phyloP scores from a whole-genome alignment of 2,797 vertebrate genomes.

The Dendrocincla fuliginosa region DNA sequence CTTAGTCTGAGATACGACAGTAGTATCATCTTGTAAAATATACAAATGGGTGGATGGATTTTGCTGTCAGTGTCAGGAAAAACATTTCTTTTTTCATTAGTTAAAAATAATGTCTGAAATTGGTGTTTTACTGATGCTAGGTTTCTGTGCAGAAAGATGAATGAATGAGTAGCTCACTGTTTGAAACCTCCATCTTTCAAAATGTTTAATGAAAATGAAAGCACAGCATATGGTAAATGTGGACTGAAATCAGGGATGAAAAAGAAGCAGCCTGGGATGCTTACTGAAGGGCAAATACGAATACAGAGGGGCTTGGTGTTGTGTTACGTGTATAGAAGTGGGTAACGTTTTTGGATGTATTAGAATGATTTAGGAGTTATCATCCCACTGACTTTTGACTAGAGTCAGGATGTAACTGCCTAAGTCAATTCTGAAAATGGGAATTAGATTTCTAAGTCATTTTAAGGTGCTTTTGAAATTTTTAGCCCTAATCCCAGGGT shows the following conservation, averaged over 20 bases:
- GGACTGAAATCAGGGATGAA: slow-evolving; percentile 28
- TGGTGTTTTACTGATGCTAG: slow-evolving; percentile 36
- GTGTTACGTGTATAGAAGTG: not conserved
- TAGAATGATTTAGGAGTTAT: slow-evolving; percentile 52
- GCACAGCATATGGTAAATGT: slow-evolving; percentile 37
- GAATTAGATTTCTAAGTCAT: slow-evolving; percentile 59
- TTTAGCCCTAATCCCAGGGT: slow-evolving; percentile 48
- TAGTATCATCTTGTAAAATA: not conserved
- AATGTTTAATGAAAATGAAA: slow-evolving; percentile 59
- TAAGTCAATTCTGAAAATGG: slow-evolving; percentile 59
- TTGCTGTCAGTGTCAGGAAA: slow-evolving; percentile 8
- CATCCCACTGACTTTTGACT: slow-evolving; percentile 53
- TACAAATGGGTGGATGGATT: slow-evolving; percentile 1
- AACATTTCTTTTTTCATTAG: slow-evolving; percentile 42
- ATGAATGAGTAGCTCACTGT: slow-evolving; percentile 27
- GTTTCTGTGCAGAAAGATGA: slow-evolving; percentile 39
- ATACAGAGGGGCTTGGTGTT: not conserved
- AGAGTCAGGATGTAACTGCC: slow-evolving; percentile 31
- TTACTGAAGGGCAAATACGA: not conserved
- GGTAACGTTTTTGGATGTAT: slow-evolving; percentile 38
- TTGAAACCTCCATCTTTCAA: slow-evolving; percentile 61
- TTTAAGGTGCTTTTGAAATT: slow-evolving; percentile 64
- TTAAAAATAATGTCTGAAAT: slow-evolving; percentile 54
- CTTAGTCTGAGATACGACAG: not conserved
- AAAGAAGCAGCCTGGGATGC: not conserved